Base-by-base conservation (phyloP, 1,140 invertebrate genomes). In the Planococcus citri region DNA sequence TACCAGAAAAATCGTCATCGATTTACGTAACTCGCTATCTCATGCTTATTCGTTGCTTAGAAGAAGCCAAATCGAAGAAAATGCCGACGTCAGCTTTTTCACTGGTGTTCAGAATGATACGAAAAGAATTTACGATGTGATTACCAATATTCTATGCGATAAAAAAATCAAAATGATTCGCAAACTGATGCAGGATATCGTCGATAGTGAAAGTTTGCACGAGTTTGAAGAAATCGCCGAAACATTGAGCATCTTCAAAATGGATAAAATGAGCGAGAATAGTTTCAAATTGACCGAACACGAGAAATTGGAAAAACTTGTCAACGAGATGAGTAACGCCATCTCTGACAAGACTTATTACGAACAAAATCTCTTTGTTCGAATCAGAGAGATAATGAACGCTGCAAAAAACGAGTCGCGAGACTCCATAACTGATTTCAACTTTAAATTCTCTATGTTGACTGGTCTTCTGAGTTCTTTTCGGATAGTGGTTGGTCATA, bases 1-100 rank as follows among this genome's bases (percentile, higher is more conserved):
- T n/a, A n/a, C n/a, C n/a, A n/a, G n/a, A n/a, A n/a, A n/a, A n/a
- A n/a, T n/a, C n/a, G n/a, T n/a, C n/a, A n/a, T n/a, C n/a, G n/a
- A n/a, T n/a, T n/a, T n/a, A n/a, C n/a, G n/a, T n/a, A n/a, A n/a
- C n/a, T n/a, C n/a, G n/a, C n/a, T n/a, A n/a, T n/a, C n/a, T n/a
- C n/a, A n/a, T n/a, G n/a, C n/a, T n/a, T n/a, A n/a, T n/a, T n/a
- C n/a, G n/a, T n/a, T n/a, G n/a, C n/a, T n/a, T n/a, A n/a, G n/a
- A 1, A 71, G 61, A 67, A 68, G 17, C 4, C 22, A 68, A 27
- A 68, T 68, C 29, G 64, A 68, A 27, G 64, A 68, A 68, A 68
- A 68, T 24, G 8, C 64, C 4, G 64, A 68, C 29, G 64, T 27
- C 24, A 27, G 20, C 9, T 68, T 68, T 68, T 68, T 22, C 20